Evolutionary conservation across 2,797 vertebrate genomes (phyloP).

Genomic region (Pangasius djambal): DNA sequence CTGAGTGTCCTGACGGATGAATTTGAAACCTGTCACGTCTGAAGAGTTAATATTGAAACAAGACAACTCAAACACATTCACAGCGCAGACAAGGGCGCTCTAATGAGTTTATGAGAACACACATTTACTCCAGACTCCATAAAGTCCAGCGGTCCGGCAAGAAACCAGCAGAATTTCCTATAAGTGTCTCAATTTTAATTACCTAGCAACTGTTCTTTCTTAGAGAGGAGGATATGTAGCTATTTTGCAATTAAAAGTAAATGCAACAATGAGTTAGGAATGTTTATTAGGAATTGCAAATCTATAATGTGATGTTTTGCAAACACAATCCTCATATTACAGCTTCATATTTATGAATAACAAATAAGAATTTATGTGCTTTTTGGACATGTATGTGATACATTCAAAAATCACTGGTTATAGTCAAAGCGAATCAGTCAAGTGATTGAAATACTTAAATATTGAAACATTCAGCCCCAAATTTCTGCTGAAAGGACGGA

Average conservation of each 20-base stretch:
- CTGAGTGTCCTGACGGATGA: not conserved
- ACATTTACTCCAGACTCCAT: not conserved
- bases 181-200: not conserved
- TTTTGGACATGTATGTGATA: not conserved
- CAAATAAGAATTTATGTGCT: not conserved
- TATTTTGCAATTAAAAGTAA: not conserved
- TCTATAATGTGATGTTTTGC: not conserved
- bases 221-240: not conserved
- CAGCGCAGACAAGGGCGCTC: not conserved
- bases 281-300: not conserved
- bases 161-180: not conserved
- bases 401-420: not conserved
- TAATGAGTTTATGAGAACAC: not conserved
- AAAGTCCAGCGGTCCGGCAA: not conserved
- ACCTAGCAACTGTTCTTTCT: not conserved
- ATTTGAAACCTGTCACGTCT: not conserved
- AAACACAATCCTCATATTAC: not conserved
- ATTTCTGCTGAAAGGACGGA: no score
- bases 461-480: no score
- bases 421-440: not conserved
- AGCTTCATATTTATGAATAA: not conserved
- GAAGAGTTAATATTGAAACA: conserved; percentile 9
- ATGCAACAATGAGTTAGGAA: not conserved
- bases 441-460: not conserved
- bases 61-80: not conserved